phyloP scores from a whole-genome alignment of 2,888 invertebrate genomes.

The Lampropteryx suffumata region DNA sequence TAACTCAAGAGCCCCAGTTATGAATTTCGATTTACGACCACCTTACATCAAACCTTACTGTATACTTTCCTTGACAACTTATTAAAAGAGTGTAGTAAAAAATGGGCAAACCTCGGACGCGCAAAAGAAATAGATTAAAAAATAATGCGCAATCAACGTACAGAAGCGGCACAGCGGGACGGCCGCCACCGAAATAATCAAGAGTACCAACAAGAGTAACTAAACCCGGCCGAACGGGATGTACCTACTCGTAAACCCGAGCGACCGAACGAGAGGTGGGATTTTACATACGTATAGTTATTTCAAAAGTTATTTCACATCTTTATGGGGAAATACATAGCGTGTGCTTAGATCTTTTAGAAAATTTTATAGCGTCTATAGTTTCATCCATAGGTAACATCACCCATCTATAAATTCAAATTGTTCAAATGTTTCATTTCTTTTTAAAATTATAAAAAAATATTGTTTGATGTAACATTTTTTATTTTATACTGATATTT shows the following conservation, averaged over 20 bases:
- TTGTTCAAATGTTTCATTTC: too few species aligned
- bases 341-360: too few species aligned
- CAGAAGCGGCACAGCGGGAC: conserved; percentile 68
- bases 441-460: neutral
- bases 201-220: conserved; percentile 75
- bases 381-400: too few species aligned
- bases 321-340: too few species aligned
- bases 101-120: conserved; percentile 20
- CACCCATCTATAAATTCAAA: too few species aligned
- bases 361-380: too few species aligned
- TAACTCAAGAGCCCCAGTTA: too few species aligned
- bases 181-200: conserved; percentile 76
- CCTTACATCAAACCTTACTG: too few species aligned
- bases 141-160: conserved; percentile 65
- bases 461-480: neutral
- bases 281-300: neutral
- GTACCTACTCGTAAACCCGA: conserved; percentile 21
- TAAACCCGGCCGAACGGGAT: conserved; percentile 43
- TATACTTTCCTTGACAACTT: conserved; percentile 31
- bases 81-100: conserved; percentile 28
- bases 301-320: too few species aligned
- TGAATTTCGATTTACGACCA: conserved; percentile 9
- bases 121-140: conserved; percentile 42
- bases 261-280: conserved; percentile 3
- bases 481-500: too few species aligned